Conservation (phyloP, 2,113 vertebrate genomes). For the Myodes glareolus region DNA sequence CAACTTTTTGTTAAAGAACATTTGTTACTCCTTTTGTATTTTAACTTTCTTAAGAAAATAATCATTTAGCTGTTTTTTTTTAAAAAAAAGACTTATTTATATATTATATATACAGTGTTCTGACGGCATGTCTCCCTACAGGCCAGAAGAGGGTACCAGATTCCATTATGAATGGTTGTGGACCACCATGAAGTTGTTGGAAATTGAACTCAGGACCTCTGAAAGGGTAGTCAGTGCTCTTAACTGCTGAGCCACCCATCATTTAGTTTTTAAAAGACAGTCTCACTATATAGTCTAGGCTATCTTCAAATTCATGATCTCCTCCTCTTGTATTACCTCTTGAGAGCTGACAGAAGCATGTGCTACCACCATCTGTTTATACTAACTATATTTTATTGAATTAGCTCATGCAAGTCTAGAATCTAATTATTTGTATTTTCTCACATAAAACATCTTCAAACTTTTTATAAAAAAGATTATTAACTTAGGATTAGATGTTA, state of each 20-base stretch:
- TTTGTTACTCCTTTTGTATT: not conserved
- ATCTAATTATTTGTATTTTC: slow-evolving; percentile 16
- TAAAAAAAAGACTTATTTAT: no score
- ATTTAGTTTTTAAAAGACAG: not conserved
- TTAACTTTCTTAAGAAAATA: not conserved
- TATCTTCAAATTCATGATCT: not conserved
- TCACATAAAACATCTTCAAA: slow-evolving; percentile 42
- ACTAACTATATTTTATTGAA: not conserved
- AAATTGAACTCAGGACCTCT: no score
- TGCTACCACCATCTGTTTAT: not conserved
- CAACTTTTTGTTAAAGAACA: slow-evolving; percentile 32
- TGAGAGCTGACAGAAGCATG: not conserved
- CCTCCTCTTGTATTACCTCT: not conserved
- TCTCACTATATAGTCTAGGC: not conserved
- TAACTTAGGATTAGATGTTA: not conserved
- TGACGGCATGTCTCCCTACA: no score
- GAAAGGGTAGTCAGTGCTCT: no score
- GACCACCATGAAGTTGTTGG: no score
- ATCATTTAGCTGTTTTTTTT: no score
- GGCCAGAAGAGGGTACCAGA: no score
- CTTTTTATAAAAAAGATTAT: slow-evolving; percentile 1
- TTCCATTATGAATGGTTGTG: no score
- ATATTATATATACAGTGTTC: no score
- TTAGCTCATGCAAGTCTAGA: not conserved
- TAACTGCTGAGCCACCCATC: no score